Evolutionary conservation across 2,797 vertebrate species (phyloP), one percentile per base, ranked within the genome.

Genomic region (Cheirogaleus major): DNA sequence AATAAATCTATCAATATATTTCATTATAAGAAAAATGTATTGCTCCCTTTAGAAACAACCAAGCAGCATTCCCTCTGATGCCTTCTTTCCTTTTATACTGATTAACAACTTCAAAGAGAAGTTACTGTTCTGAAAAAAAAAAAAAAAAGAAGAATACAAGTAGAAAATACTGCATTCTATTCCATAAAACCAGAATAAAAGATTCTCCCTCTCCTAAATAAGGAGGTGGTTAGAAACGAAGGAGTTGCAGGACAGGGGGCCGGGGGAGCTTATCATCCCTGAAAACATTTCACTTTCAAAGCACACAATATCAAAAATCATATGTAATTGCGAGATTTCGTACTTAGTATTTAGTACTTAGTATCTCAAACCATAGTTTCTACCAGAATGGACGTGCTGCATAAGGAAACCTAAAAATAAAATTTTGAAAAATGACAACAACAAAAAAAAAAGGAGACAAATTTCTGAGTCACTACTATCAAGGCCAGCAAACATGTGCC

Each of bases 81-180:
- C 17, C 38, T 83, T 38, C 59, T 73, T 76, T 78, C 35, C 75
- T 89, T 75, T 75, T 48, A 67, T 38, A 20, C 89, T 79, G 76
- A 91, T 93, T 91, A 96, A 61, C 69, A 90, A 90, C 90, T 90
- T 67, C 70, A 97, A 92, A 84, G n/a, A 61, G 7, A 41, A 63
- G 23, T 43, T 59, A 15, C 80, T 55, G 32, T 78, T 79, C 80
- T 50, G 93, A 48, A 45, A 25, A 73, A 94, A 48, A 45, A 25
- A 73, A 70, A 7, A 48, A 73, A 94, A 48, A 45, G 22, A 73
- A 70, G 4, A 48, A 57, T 57, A 57, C 1, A 1, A 41, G 38
- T 45, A 45, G 75, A 67, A 88, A 95, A 65, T 48, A 41, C 50
- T 18, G 27, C 18, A 0, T 59, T 57, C 86, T 45, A 27, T 41